These are phyloP conservation scores for Pangasianodon gigas DNA, from an alignment of 2,113 vertebrate species.

Conservation along the genomic window DNA sequence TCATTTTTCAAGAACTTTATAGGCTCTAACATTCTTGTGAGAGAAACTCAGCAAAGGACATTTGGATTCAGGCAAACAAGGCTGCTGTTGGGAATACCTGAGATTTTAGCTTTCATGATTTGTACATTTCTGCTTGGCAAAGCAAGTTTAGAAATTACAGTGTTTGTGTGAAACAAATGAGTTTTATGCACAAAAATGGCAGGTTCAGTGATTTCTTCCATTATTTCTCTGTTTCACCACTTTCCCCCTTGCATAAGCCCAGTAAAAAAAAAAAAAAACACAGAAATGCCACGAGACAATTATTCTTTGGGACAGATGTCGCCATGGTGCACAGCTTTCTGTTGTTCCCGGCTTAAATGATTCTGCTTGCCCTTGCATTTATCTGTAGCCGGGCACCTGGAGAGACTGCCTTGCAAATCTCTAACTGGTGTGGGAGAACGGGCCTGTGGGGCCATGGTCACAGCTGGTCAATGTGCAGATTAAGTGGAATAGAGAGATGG, in stretches of 20 bases:
- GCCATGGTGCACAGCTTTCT: slow-evolving; percentile 45
- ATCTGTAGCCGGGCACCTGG: slow-evolving; percentile 43
- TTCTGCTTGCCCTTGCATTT: slow-evolving; percentile 60
- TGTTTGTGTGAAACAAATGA: slow-evolving; percentile 49
- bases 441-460: slow-evolving; percentile 41
- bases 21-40: not conserved
- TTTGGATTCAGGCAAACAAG: slow-evolving; percentile 13
- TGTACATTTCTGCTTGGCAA: slow-evolving; percentile 42
- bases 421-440: slow-evolving; percentile 21
- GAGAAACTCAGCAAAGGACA: not conserved
- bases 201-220: slow-evolving; percentile 55
- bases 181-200: slow-evolving; percentile 52
- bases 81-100: slow-evolving; percentile 9
- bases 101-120: slow-evolving; percentile 17
- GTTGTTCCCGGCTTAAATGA: slow-evolving; percentile 54
- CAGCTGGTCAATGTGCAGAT: slow-evolving; percentile 50
- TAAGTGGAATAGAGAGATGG: slow-evolving; percentile 26
- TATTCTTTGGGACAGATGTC: slow-evolving; percentile 63
- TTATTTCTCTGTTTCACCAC: slow-evolving; percentile 43
- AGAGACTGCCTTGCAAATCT: slow-evolving; percentile 44
- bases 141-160: slow-evolving; percentile 39
- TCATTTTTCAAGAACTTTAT: not conserved
- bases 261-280: slow-evolving; percentile 38
- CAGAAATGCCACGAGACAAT: slow-evolving; percentile 52
- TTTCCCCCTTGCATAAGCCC: slow-evolving; percentile 3